Evolutionary conservation across 53 echinoderm and acorn worm species (phyloP).

Genomic region (Holothuria scabra): DNA sequence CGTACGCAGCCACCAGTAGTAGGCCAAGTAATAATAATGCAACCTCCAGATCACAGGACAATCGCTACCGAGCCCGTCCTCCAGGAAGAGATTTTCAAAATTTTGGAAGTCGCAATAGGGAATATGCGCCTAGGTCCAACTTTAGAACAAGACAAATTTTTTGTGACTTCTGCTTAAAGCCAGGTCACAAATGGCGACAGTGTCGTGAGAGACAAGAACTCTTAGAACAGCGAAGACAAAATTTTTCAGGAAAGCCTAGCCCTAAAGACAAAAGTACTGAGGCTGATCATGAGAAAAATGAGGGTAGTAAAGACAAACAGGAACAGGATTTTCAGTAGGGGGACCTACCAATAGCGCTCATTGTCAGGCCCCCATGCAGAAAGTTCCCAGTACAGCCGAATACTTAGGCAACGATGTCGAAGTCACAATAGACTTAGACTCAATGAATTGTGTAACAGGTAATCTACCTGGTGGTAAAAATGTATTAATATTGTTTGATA

Average conservation of each 20-base stretch:
- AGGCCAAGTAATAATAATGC: too few relatives aligned
- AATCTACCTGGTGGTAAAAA: background rate
- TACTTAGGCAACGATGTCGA: background rate
- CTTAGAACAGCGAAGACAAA: background rate
- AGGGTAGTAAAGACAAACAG: background rate
- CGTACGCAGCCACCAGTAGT: too few relatives aligned
- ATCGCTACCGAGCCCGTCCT: background rate
- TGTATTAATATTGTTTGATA: slow-evolving; percentile 9
- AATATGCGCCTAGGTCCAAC: background rate
- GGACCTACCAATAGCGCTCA: slow-evolving; percentile 15
- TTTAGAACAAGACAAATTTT: background rate
- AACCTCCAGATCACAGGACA: background rate
- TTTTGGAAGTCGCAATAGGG: background rate
- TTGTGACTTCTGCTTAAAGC: slow-evolving; percentile 1
- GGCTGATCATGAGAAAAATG: too few relatives aligned
- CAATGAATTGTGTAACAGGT: background rate
- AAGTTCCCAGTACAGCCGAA: background rate
- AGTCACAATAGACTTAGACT: background rate
- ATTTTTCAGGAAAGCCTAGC: too few relatives aligned
- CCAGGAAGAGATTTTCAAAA: background rate
- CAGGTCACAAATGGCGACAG: slow-evolving; percentile 11
- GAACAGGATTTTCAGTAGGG: background rate
- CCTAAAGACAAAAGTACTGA: too few relatives aligned
- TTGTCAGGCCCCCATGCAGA: background rate
- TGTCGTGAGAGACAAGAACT: background rate